Evolutionary conservation across 2,113 vertebrate species (phyloP), one percentile per base, ranked within the genome.

Genomic region (Tupaia chinensis): DNA sequence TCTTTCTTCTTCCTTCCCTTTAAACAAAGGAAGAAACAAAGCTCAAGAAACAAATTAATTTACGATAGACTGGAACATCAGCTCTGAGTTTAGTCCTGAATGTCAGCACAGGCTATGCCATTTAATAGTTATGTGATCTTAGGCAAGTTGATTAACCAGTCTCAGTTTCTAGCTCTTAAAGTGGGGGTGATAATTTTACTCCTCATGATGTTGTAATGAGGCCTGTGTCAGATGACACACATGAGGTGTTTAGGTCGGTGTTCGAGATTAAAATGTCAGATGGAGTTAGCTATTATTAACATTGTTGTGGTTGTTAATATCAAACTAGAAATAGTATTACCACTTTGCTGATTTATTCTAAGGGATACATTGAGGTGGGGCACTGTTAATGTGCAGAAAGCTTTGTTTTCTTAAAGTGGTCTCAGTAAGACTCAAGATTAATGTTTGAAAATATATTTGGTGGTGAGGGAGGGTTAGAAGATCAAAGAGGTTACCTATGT

Each of bases 101-200:
- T 74, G 72, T 19, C 78, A 90, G 72, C 68, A 17, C 4, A 15
- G 86, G 16, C 56, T 72, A 25, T 66, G n/a, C 23, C 58, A 77
- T n/a, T 74, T 66, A 66, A 27, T 77, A 72, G 19, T 72, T 91
- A 29, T 11, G 15, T 32, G 29, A 91, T 63, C 53, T 81, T 81
- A 82, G 44, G 32, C 16, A 89, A 90, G 29, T 81, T 86, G 88
- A 92, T 93, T 80, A 69, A 73, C 32, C 44, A 16, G 54, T 85
- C 68, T 91, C 29, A 78, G 69, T 93, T 74, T 89, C 69, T 69
- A 78, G 53, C 23, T 95, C 74, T 76, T 83, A 70, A 93, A 89
- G 87, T 74, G n/a, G 29, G 13, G 53, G 32, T 72, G 29, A 32
- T 69, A 79, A 56, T 66, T 68, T 3, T 34, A 79, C 29, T 25